Base-by-base conservation (phyloP, 2,888 invertebrate genomes). In the Pyrgus malvae region DNA sequence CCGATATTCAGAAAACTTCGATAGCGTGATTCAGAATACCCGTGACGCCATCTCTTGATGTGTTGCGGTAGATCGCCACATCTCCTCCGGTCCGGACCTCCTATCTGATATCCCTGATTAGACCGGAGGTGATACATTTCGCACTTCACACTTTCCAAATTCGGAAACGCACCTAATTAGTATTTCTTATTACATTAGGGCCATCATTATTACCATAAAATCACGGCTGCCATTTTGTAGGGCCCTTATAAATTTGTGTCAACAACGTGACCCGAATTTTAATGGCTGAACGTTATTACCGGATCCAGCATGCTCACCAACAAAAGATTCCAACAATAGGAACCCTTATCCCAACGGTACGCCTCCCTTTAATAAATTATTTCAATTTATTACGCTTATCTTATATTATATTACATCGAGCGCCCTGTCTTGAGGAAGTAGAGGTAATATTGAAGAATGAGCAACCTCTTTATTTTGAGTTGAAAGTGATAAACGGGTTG, bases 211-310 rank as follows among this genome's bases (percentile, higher is more conserved):
- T 68, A 62, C 64, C 61, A 61, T 63, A 64, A 74, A 78, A 80
- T 76, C 68, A 74, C 68, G 72, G 72, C 69, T 70, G 72, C 72
- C 74, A 74, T 74, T 78, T 75, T 74, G 67, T 76, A 76, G 76
- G 73, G 72, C 78, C 72, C 76, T 80, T 79, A 80, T 85, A 86
- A 86, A 86, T 86, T 84, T 80, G 73, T 82, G 83, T 83, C 84
- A 83, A 80, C 82, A 77, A 74, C 78, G 78, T 80, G 83, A 81
- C 85, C 84, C 78, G 76, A 83, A 85, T 85, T 84, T 85, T 79
- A 86, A 86, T 84, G 81, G 69, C 74, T 69, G 70, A 76, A 73
- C 80, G 77, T 79, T 84, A 83, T 84, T 79, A 75, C 77, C 72
- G 72, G 71, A 73, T 77, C 73, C 72, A 77, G 78, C 76, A 78